phyloP scores from a whole-genome alignment of 2,888 invertebrate species.

The Sipha maydis region DNA sequence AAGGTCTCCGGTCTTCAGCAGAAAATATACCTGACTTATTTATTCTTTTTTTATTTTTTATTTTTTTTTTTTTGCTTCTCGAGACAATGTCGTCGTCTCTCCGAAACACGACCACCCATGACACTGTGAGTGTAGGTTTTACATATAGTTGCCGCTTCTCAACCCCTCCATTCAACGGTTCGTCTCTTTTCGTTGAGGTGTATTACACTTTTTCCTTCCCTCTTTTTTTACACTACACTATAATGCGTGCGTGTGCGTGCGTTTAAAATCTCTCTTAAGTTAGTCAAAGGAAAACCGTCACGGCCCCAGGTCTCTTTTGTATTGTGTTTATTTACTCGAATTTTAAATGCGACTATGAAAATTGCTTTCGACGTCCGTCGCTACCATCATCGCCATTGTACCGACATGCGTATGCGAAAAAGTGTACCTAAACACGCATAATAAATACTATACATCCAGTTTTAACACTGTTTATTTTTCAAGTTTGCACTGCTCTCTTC shows the following conservation, averaged over 20 bases:
- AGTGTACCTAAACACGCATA: background rate
- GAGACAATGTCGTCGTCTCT: conserved; percentile 21
- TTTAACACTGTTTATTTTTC: conserved; percentile 26
- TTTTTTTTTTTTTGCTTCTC: background rate
- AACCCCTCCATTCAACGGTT: background rate
- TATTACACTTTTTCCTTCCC: background rate
- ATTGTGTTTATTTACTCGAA: conserved; percentile 24
- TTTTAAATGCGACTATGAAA: conserved; percentile 29
- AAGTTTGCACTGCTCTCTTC: background rate
- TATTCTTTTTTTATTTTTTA: background rate
- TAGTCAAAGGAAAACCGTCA: background rate
- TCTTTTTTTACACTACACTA: background rate
- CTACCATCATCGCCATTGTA: background rate
- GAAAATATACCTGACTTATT: conserved; percentile 21
- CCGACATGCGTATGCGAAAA: background rate
- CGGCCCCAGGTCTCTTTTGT: background rate
- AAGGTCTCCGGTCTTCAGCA: background rate
- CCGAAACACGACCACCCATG: background rate
- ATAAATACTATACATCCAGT: background rate
- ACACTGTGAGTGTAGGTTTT: conserved; percentile 18
- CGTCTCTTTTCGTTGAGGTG: background rate
- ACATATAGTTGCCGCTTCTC: background rate
- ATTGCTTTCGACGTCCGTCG: conserved; percentile 23
- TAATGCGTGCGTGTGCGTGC: background rate
- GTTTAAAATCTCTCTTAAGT: background rate